A percentile compares a stretch with the other conserved stretches of the same genome.
Evolutionary conservation across 2,888 invertebrate genomes (phyloP).

Genomic region (Blera fallax): DNA sequence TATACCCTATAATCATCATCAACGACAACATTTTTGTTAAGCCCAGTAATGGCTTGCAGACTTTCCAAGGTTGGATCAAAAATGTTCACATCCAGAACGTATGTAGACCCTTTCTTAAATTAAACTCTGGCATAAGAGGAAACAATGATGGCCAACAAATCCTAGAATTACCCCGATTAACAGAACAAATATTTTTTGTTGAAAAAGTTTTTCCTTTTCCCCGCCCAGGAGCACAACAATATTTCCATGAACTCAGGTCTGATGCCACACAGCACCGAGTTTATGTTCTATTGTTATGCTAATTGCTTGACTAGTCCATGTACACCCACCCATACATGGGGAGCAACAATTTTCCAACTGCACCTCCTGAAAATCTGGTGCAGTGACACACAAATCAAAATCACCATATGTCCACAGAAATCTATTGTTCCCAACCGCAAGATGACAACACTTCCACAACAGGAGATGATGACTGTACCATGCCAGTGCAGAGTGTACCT

Average conservation of each 20-base stretch:
- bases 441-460: conserved; percentile 55
- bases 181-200: background rate
- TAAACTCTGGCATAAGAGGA: no score
- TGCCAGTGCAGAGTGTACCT: background rate
- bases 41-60: no score
- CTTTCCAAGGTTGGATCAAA: no score
- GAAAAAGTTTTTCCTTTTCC: background rate
- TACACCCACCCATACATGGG: background rate
- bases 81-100: no score
- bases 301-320: conserved; percentile 59
- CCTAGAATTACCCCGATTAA: background rate
- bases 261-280: conserved; percentile 13
- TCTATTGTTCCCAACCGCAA: conserved; percentile 63
- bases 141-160: no score
- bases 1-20: no score
- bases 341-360: conserved; percentile 49
- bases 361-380: conserved; percentile 36
- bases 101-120: no score
- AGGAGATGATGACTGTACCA: background rate
- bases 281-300: conserved; percentile 61
- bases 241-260: conserved; percentile 3
- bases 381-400: conserved; percentile 72
- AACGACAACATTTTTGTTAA: no score
- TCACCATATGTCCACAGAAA: conserved; percentile 68
- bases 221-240: background rate